Conservation (phyloP, 2,888 invertebrate genomes). For the Ochlodes sylvanus region DNA sequence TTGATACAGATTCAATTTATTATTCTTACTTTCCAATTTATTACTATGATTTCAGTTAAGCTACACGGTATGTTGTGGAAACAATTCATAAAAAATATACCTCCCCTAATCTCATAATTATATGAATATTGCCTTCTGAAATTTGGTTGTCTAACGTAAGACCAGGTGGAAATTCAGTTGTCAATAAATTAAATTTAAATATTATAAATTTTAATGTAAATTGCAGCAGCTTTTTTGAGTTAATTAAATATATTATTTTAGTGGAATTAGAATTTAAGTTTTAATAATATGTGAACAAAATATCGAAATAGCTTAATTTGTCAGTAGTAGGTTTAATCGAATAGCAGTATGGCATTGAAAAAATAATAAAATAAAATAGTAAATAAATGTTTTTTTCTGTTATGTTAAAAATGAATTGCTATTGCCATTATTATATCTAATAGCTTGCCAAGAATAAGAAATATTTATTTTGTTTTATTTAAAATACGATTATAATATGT, state of each 20-base stretch:
- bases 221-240: constrained; percentile 5
- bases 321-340: constrained; percentile 40
- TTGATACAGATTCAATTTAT: too few species aligned
- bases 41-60: too few species aligned
- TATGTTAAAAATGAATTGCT: constrained; percentile 43
- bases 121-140: constrained; percentile 5
- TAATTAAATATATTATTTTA: constrained; percentile 1
- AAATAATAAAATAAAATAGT: constrained; percentile 46
- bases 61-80: background rate
- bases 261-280: constrained; percentile 4
- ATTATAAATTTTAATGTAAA: background rate
- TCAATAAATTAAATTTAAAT: constrained; percentile 1
- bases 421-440: constrained; percentile 51
- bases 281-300: constrained; percentile 2
- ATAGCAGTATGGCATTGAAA: constrained; percentile 39
- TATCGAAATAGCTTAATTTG: constrained; percentile 27
- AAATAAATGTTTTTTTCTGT: constrained; percentile 10
- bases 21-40: too few species aligned
- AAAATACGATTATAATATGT: background rate
- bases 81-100: constrained; percentile 9
- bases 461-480: background rate
- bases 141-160: background rate
- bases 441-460: constrained; percentile 52
- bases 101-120: constrained; percentile 27
- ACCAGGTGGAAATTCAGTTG: background rate